Base-by-base conservation (phyloP, 2,113 vertebrate species). In the Podiceps cristatus region DNA sequence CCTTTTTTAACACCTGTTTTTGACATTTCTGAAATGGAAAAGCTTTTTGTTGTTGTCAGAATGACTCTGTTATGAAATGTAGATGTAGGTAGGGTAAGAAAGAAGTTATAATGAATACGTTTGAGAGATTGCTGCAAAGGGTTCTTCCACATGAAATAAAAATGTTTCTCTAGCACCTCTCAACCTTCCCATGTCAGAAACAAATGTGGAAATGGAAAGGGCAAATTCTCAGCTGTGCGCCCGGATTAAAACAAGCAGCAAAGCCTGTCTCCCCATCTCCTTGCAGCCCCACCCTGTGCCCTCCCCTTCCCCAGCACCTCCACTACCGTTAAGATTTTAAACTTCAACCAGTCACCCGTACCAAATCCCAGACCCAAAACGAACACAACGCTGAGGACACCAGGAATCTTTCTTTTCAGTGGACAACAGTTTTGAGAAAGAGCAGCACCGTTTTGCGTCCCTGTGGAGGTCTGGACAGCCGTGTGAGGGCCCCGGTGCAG, bases 191-290 rank as follows among this genome's bases (percentile, higher is more conserved):
- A 12, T 74, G 62, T 47, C 81, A 28, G 73, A 79, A 97, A 85
- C 28, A 76, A 95, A 91, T 63, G 50, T 69, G 66, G 55, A 89
- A 93, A 79, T 22, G 28, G 73, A 93, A 96, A 95, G 91, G 93
- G 67, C 80, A 96, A 79, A 96, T 97, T 96, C 93, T 93, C 96
- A 97, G 93, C 91, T 95, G 81, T 95, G 95, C 4, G 0, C 31
- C 0, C 3, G 92, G 87, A 95, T 96, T 94, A 92, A 93, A 91
- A 79, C 68, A 75, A 87, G 62, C 67, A 95, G 85, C 81, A 69
- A 91, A 92, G 28, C 58, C 80, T 68, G 6, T 81, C 60, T 95
- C 88, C 24, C 80, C 73, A 7, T 81, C 60, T 95, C 88, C 24
- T 68, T 77, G 50, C 67, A 31, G 45, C 27, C 75, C 40, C 25